Evolutionary conservation across 2,888 invertebrate genomes (phyloP).

Genomic region (Colostygia pectinataria): DNA sequence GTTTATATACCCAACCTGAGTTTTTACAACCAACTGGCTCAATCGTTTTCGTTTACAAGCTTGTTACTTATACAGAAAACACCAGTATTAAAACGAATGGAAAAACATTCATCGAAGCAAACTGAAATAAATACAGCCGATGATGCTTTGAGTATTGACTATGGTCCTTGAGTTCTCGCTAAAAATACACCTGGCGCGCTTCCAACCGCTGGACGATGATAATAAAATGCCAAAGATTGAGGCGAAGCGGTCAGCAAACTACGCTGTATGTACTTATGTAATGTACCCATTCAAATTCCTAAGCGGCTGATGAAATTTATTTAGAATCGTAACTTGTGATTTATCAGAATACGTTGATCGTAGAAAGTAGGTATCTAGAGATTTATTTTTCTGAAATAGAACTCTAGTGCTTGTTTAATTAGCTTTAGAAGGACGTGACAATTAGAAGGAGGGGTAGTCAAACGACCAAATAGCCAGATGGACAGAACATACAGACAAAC

Average conservation of each 20-base stretch:
- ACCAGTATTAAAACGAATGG: background rate
- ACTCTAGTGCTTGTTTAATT: too few species aligned
- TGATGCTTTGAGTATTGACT: constrained; percentile 43
- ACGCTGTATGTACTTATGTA: constrained; percentile 30
- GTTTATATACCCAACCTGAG: too few species aligned
- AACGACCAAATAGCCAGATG: too few species aligned
- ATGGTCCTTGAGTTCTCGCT: constrained; percentile 54
- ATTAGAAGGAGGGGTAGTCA: too few species aligned
- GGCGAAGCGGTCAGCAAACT: constrained; percentile 46
- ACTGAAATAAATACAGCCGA: constrained; percentile 31
- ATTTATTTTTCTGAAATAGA: too few species aligned
- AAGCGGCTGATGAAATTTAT: constrained; percentile 4
- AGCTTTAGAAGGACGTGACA: too few species aligned
- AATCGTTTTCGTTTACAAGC: background rate
- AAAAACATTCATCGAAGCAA: constrained; percentile 16
- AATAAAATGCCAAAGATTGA: constrained; percentile 54
- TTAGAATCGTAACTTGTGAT: background rate
- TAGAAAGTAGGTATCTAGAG: too few species aligned
- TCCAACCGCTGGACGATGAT: constrained; percentile 51
- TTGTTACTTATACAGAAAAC: background rate
- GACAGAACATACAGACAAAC: too few species aligned
- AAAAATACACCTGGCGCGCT: constrained; percentile 49
- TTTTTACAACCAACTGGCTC: too few species aligned
- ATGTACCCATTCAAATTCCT: constrained; percentile 14
- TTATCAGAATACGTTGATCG: too few species aligned